Conservation (phyloP, 2,888 invertebrate genomes). For the Augiades crinisus region DNA sequence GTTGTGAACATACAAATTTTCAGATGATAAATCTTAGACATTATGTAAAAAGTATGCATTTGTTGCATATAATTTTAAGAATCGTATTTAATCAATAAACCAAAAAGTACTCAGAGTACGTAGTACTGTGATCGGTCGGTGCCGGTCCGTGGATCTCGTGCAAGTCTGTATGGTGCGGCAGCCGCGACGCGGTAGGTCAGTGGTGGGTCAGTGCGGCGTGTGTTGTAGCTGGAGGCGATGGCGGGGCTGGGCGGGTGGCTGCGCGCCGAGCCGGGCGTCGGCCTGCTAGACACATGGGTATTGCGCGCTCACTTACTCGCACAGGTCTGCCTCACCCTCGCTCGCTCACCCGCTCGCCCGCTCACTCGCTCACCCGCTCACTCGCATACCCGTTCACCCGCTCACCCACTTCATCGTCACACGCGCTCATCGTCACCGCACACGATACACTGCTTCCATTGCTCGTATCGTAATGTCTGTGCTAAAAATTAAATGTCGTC, state of each 20-base stretch:
- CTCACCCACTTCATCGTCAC: neutral
- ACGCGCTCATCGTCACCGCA: neutral
- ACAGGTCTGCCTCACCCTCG: conserved; percentile 74
- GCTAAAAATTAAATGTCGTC: too few relatives aligned
- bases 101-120: too few relatives aligned
- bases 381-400: conserved; percentile 12
- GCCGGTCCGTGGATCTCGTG: too few relatives aligned
- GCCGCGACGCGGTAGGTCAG: neutral
- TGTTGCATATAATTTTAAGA: too few relatives aligned
- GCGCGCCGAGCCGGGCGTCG: conserved; percentile 73
- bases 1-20: too few relatives aligned
- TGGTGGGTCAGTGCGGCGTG: conserved; percentile 37
- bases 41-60: too few relatives aligned
- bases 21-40: too few relatives aligned
- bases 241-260: conserved; percentile 77
- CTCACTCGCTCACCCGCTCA: conserved; percentile 10
- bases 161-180: neutral
- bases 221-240: conserved; percentile 81
- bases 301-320: conserved; percentile 82
- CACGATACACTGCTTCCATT: too few relatives aligned
- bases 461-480: too few relatives aligned
- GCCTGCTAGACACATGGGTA: conserved; percentile 80
- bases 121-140: too few relatives aligned
- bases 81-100: too few relatives aligned
- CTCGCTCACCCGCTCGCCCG: conserved; percentile 48